These are phyloP conservation scores for Theropithecus gelada DNA, from an alignment of 2,113 vertebrate species.

Conservation along the genomic window DNA sequence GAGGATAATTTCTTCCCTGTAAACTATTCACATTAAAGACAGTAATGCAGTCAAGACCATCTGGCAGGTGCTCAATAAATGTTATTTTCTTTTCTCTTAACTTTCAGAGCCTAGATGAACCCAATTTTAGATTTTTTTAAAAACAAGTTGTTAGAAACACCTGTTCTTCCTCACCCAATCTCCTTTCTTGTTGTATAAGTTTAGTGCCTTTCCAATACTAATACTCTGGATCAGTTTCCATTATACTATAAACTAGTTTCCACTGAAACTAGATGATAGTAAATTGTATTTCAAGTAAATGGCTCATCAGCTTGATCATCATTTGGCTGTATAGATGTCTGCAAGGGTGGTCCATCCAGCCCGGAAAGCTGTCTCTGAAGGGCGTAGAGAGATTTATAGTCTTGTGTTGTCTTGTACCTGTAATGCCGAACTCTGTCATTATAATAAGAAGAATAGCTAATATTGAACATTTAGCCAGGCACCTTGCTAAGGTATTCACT, in stretches of 20 bases:
- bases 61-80: not conserved
- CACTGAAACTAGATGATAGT: not conserved
- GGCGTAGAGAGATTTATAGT: not conserved
- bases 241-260: not conserved
- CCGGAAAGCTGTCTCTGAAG: not conserved
- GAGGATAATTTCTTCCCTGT: not conserved
- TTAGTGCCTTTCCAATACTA: not conserved
- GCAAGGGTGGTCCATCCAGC: not conserved
- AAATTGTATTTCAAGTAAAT: not conserved
- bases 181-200: not conserved
- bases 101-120: not conserved
- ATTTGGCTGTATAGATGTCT: not conserved
- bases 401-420: not conserved
- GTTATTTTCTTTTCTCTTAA: not conserved
- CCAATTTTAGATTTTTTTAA: slow-evolving; percentile 20
- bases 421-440: not conserved
- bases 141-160: not conserved
- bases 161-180: not conserved
- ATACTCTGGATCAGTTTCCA: not conserved
- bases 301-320: not conserved
- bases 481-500: not conserved
- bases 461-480: not conserved
- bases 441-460: not conserved
- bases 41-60: not conserved
- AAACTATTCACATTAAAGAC: not conserved